A percentile compares a stretch with the other conserved stretches of the same genome.
Conservation (phyloP, 2,888 invertebrate genomes). For the Coleophora flavipennella region DNA sequence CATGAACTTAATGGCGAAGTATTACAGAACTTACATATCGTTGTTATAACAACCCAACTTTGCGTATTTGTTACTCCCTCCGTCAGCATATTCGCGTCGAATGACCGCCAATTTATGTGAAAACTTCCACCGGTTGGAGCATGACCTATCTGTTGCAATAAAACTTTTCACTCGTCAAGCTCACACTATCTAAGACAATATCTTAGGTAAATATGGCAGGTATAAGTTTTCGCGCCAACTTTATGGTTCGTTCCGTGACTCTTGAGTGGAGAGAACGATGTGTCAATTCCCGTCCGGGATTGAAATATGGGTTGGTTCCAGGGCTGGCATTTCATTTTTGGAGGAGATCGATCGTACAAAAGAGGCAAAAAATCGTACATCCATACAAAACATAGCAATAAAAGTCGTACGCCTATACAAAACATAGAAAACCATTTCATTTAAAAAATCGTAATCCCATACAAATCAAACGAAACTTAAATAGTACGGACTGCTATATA, state of each 20-base stretch:
- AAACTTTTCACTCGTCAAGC: slow-evolving; percentile 70
- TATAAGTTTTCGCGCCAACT: slow-evolving; percentile 59
- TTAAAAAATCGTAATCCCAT: too few species aligned
- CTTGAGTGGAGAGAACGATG: slow-evolving; percentile 48
- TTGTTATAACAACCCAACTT: slow-evolving; percentile 71
- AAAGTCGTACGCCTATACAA: too few species aligned
- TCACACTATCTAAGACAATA: slow-evolving; percentile 45
- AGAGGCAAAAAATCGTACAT: too few species aligned
- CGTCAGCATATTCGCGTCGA: slow-evolving; percentile 72
- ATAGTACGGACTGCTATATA: too few species aligned
- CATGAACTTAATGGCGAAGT: slow-evolving; percentile 72
- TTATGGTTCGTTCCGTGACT: slow-evolving; percentile 27
- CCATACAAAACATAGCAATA: too few species aligned
- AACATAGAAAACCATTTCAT: too few species aligned
- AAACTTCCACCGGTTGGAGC: slow-evolving; percentile 64
- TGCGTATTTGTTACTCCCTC: slow-evolving; percentile 71
- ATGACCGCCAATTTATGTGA: slow-evolving; percentile 73
- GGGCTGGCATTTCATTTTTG: too few species aligned
- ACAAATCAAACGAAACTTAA: too few species aligned
- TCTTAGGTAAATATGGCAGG: slow-evolving; percentile 67
- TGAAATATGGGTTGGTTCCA: slow-evolving; percentile 70
- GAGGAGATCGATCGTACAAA: too few species aligned
- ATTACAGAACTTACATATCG: slow-evolving; percentile 72
- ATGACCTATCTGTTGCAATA: slow-evolving; percentile 66
- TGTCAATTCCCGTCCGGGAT: slow-evolving; percentile 63